phyloP scores from a whole-genome alignment of 2,797 vertebrate species.

The Anomalospiza imberbis region DNA sequence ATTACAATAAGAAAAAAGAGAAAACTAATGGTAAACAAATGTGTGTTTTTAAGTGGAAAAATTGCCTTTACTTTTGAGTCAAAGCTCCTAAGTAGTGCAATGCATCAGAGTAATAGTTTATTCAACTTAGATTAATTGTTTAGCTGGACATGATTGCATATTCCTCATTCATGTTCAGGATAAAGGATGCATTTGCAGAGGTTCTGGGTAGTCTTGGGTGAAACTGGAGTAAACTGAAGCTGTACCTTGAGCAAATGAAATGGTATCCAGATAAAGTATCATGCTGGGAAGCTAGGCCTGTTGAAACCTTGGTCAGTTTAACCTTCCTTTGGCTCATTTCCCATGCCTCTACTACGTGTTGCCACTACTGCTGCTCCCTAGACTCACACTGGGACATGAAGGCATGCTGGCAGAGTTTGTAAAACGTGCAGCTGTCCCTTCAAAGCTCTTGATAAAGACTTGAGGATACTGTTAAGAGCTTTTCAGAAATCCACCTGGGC shows the following conservation, averaged over 20 bases:
- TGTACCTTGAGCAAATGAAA: neutral
- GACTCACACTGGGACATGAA: neutral
- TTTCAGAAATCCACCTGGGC: neutral
- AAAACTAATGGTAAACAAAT: neutral
- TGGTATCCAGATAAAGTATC: neutral
- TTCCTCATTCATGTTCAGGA: neutral
- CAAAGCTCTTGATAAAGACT: neutral
- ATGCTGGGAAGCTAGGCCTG: neutral
- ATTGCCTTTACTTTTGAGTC: neutral
- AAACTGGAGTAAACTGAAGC: neutral
- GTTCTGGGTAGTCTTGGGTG: neutral
- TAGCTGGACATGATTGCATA: neutral
- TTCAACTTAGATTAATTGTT: neutral
- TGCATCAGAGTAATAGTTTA: neutral
- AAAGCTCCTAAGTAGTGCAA: neutral
- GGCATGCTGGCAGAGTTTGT: neutral
- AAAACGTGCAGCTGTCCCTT: neutral
- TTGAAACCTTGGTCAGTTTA: neutral
- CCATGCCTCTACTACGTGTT: accelerated
- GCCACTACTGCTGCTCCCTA: neutral
- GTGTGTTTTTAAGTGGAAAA: neutral
- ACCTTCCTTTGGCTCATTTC: neutral
- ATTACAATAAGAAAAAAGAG: neutral
- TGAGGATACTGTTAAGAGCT: neutral
- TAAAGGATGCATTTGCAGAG: neutral